Base-by-base conservation (phyloP, 2,113 vertebrate species). In the Colossoma macropomum region DNA sequence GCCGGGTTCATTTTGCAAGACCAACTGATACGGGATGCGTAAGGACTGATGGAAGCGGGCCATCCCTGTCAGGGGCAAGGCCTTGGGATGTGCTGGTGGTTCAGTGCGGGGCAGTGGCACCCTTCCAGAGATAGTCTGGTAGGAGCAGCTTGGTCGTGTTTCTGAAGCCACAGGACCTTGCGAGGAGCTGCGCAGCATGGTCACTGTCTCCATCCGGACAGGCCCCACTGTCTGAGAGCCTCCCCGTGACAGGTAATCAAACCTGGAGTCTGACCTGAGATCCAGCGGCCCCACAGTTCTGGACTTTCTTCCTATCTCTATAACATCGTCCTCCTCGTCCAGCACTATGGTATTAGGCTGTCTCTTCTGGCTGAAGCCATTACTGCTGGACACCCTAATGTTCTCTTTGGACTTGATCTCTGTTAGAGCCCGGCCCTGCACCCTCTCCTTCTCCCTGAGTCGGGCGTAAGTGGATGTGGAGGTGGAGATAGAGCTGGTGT, bases 21-120 rank as follows among this genome's bases (percentile, higher is more conserved):
- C 95, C 90, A 99, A 91, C 21, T 87, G 93, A 91, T 97, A 99
- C 0, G 96, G 96, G 1, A 92, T 95, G 92, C 92, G 96, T 83
- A 99, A 91, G 0, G 96, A 96, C 69, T 98, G 96, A 52, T 96
- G 93, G 87, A 99, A 99, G 23, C 97, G 95, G 34, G 97, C 93
- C 62, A 96, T 89, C 2, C 97, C 97, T 0, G 97, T 99, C n/a
- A 99, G 94, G 34, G 96, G 88, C 85, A 92, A 50, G 59, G 95
- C 60, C 27, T 89, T 25, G 41, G 92, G 69, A 16, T 34, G 86
- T 4, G 87, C 1, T 0, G 88, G 86, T 3, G 92, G 90, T 74
- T 90, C 23, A 86, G 83, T 0, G 27, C 45, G 87, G 15, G 70
- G 52, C 30, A 75, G 66, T 10, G 92, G 65, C 80, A 90, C 27